Conservation (phyloP, 1,140 invertebrate species). For the Philotrypesis tridentata region DNA sequence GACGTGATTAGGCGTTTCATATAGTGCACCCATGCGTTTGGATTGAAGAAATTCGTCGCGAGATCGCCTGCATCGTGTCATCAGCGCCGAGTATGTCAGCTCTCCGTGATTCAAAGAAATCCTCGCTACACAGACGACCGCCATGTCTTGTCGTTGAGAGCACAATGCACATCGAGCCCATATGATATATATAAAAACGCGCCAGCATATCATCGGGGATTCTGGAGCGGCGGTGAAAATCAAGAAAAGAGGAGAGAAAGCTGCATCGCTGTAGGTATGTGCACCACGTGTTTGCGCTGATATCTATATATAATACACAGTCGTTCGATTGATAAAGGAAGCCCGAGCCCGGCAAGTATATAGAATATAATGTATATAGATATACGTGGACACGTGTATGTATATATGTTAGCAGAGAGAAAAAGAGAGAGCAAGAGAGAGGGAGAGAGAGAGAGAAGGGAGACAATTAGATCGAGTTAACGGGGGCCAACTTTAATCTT, state of each 20-base stretch:
- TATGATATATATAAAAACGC: not conserved
- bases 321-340: slow-evolving; percentile 71
- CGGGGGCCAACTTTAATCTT: slow-evolving; percentile 72
- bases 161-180: too few relatives aligned
- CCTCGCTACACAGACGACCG: not conserved
- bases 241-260: not conserved
- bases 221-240: not conserved
- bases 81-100: not conserved
- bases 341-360: slow-evolving; percentile 55
- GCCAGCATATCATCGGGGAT: not conserved
- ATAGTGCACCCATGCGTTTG: not conserved
- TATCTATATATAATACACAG: too few relatives aligned
- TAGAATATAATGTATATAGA: too few relatives aligned
- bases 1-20: too few relatives aligned
- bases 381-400: too few relatives aligned
- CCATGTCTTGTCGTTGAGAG: not conserved
- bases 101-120: not conserved
- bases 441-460: slow-evolving; percentile 46
- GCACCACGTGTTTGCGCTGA: not conserved
- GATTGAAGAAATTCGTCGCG: not conserved
- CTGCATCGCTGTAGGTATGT: not conserved
- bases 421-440: not conserved
- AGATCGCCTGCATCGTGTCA: not conserved
- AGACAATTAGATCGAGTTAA: slow-evolving; percentile 75
- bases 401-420: not conserved